These are phyloP conservation scores for Gortyna flavago DNA, from an alignment of 2,888 invertebrate species.

Conservation along the genomic window DNA sequence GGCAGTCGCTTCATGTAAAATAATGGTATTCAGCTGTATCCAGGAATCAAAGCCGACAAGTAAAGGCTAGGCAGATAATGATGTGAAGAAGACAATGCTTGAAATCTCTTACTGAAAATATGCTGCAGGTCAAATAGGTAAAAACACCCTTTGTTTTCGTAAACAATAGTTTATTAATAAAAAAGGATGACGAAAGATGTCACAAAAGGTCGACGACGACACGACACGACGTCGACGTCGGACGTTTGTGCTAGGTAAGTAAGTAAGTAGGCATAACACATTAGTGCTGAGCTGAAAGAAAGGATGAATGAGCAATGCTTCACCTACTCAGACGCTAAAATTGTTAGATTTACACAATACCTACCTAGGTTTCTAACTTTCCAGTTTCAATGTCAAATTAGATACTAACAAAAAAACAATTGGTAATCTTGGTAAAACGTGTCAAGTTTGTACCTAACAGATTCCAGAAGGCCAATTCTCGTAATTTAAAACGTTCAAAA, in stretches of 20 bases:
- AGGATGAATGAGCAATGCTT: constrained; percentile 35
- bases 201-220: constrained; percentile 5
- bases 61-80: neutral
- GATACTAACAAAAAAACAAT: constrained; percentile 21
- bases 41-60: neutral
- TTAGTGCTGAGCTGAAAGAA: constrained; percentile 23
- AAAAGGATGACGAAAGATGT: constrained; percentile 21
- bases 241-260: constrained; percentile 5
- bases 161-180: constrained; percentile 33
- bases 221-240: no score
- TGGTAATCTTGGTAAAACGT: constrained; percentile 14
- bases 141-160: constrained; percentile 4
- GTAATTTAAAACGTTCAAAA: no score
- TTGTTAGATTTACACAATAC: constrained; percentile 30
- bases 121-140: neutral
- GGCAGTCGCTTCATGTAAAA: no score
- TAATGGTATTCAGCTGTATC: no score
- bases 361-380: constrained; percentile 35
- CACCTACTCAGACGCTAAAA: constrained; percentile 17
- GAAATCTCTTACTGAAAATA: neutral
- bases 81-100: neutral
- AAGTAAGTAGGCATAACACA: constrained; percentile 10
- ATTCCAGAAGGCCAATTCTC: no score
- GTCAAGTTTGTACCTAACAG: neutral
- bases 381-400: constrained; percentile 53